Conservation (phyloP, 2,888 invertebrate species). For the Pegoplata infirma region DNA sequence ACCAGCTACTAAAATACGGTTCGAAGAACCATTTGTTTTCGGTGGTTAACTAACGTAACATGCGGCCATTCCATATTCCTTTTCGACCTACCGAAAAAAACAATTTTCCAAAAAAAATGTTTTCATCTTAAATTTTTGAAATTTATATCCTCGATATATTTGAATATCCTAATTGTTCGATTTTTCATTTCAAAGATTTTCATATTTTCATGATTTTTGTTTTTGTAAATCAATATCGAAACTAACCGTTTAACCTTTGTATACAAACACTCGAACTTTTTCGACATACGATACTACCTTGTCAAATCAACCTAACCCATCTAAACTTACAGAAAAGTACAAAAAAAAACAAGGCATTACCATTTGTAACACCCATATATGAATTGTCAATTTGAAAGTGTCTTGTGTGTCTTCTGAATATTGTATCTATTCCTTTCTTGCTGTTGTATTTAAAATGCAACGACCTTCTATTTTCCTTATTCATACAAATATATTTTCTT, state of each 20-base stretch:
- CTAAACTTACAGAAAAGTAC: neutral
- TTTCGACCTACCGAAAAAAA: too few species aligned
- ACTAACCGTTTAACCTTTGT: conserved; percentile 33
- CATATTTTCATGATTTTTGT: too few species aligned
- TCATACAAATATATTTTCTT: conserved; percentile 10
- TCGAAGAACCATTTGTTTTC: too few species aligned
- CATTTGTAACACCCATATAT: conserved; percentile 16
- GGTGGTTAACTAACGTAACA: too few species aligned
- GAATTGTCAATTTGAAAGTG: neutral
- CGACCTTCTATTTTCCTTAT: conserved; percentile 52
- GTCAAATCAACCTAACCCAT: neutral
- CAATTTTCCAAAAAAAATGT: too few species aligned
- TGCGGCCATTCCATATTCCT: too few species aligned
- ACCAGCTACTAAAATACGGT: too few species aligned
- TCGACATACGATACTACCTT: conserved; percentile 37
- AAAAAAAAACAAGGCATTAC: neutral
- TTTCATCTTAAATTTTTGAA: too few species aligned
- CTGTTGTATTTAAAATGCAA: conserved; percentile 10
- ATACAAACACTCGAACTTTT: neutral
- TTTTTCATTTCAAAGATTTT: neutral
- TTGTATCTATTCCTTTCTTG: conserved; percentile 5
- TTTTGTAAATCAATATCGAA: conserved; percentile 26
- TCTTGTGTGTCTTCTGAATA: neutral
- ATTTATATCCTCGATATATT: too few species aligned
- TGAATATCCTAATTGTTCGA: conserved; percentile 6